Evolutionary conservation across 2,797 vertebrate genomes (phyloP).

Genomic region (Hippoglossus hippoglossus): DNA sequence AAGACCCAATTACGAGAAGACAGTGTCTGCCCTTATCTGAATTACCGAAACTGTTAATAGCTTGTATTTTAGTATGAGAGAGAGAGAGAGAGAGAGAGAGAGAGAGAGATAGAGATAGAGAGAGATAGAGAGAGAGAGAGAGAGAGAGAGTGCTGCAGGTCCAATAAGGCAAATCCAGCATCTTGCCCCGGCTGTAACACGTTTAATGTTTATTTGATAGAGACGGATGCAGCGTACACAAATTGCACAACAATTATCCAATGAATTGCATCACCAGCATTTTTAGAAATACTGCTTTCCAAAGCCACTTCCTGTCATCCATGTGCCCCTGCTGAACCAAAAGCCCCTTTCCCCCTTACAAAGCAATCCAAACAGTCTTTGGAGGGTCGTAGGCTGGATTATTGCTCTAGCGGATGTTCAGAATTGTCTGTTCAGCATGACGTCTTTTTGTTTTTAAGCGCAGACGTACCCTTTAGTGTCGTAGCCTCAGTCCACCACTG

Average conservation of each 20-base stretch:
- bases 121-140: background rate
- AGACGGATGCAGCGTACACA: background rate
- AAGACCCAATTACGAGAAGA: conserved; percentile 27
- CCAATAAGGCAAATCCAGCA: background rate
- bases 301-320: background rate
- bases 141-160: background rate
- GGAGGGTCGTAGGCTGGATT: conserved; percentile 14
- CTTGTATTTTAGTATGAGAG: conserved; percentile 13
- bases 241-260: background rate
- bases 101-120: background rate
- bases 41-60: conserved; percentile 14
- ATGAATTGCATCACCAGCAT: background rate
- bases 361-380: conserved; percentile 24
- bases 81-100: background rate
- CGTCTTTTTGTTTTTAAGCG: background rate
- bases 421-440: background rate
- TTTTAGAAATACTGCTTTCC: background rate
- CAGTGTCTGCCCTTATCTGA: conserved; percentile 20
- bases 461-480: conserved; percentile 15
- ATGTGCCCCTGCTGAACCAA: background rate
- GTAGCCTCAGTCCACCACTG: background rate
- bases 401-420: conserved; percentile 23
- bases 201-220: background rate
- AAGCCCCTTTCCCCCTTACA: background rate
- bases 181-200: background rate